Conservation (phyloP, 2,797 vertebrate genomes). For the Centroberyx gerrardi region DNA sequence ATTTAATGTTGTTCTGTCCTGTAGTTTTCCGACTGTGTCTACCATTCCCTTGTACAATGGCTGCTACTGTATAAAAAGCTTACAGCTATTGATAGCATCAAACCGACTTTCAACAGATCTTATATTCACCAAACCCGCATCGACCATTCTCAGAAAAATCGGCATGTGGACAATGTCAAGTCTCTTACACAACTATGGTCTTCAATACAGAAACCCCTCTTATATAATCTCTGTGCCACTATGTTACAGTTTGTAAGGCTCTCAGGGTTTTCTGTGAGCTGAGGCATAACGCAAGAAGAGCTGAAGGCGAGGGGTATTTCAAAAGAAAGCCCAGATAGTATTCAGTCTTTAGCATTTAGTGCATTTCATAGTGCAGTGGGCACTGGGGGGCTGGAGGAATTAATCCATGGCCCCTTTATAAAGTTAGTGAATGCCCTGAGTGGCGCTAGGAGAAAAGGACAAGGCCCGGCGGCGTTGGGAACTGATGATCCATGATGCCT, state of each 20-base stretch:
- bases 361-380: slow-evolving; percentile 82
- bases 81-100: slow-evolving; percentile 11
- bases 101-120: not conserved
- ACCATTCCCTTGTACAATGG: not conserved
- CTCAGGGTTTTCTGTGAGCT: slow-evolving; percentile 64
- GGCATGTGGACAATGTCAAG: slow-evolving; percentile 38
- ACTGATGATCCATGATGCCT: slow-evolving; percentile 84
- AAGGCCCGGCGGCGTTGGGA: slow-evolving; percentile 61
- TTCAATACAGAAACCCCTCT: slow-evolving; percentile 39
- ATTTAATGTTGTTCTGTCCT: not conserved
- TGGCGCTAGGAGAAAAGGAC: slow-evolving; percentile 74
- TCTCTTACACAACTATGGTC: slow-evolving; percentile 42
- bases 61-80: slow-evolving; percentile 22
- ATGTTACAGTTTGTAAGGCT: slow-evolving; percentile 65
- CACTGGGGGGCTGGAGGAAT: slow-evolving; percentile 62
- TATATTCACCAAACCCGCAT: slow-evolving; percentile 16
- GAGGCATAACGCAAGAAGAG: slow-evolving; percentile 65
- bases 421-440: slow-evolving; percentile 75
- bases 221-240: slow-evolving; percentile 69
- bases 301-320: slow-evolving; percentile 62
- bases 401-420: slow-evolving; percentile 69
- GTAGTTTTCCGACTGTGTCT: not conserved
- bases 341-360: slow-evolving; percentile 79
- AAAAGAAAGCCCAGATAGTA: slow-evolving; percentile 73
- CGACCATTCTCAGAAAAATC: slow-evolving; percentile 7